Percentiles rank a stretch among this genome's conserved stretches.
Evolutionary conservation across 2,888 invertebrate species (phyloP).

Genomic region (Tenthredo amoena): DNA sequence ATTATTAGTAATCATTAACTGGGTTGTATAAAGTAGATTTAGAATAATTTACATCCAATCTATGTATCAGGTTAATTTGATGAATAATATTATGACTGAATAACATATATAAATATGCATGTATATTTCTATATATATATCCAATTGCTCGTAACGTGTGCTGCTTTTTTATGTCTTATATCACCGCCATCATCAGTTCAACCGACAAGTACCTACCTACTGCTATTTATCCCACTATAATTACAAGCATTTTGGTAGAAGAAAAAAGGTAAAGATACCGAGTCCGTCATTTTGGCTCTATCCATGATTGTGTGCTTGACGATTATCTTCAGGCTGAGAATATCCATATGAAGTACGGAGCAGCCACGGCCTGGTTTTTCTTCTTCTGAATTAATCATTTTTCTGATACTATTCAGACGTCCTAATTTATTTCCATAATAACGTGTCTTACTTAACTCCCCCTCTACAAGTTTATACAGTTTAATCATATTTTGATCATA

Average conservation of each 20-base stretch:
- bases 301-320: slow-evolving; percentile 21
- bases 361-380: slow-evolving; percentile 27
- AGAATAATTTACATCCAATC: background rate
- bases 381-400: slow-evolving; percentile 34
- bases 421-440: background rate
- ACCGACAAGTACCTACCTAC: slow-evolving; percentile 39
- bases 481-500: slow-evolving; percentile 6
- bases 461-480: background rate
- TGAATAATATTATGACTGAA: slow-evolving; percentile 34
- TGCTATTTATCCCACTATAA: slow-evolving; percentile 35
- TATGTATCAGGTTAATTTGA: slow-evolving; percentile 26
- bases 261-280: slow-evolving; percentile 26
- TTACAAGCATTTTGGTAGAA: slow-evolving; percentile 41
- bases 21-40: slow-evolving; percentile 9
- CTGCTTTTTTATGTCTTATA: slow-evolving; percentile 47
- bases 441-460: background rate
- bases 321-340: slow-evolving; percentile 36
- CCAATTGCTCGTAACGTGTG: slow-evolving; percentile 46
- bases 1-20: background rate
- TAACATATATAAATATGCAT: slow-evolving; percentile 20
- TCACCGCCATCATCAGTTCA: slow-evolving; percentile 45
- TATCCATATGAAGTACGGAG: slow-evolving; percentile 38
- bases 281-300: slow-evolving; percentile 25
- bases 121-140: slow-evolving; percentile 6
- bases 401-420: background rate